A percentile compares a stretch with the other conserved stretches of the same genome.
Conservation (phyloP, 2,113 vertebrate genomes). For the Pseudorasbora parva region DNA sequence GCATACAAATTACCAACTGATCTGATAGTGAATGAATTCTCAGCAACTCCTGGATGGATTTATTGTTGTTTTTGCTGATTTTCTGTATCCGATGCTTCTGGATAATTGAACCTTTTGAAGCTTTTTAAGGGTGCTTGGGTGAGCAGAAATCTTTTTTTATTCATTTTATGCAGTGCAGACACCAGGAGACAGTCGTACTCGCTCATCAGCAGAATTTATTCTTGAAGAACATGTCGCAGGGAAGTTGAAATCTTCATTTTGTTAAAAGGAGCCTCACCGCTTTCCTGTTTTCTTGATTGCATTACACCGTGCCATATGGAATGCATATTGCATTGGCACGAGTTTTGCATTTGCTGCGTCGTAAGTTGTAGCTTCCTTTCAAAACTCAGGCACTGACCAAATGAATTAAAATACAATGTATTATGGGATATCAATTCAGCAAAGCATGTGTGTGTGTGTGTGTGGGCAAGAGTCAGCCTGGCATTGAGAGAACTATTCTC, state of each 20-base stretch:
- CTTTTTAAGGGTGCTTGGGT: slow-evolving; percentile 30
- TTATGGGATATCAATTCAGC: not conserved
- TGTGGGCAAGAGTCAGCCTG: slow-evolving; percentile 27
- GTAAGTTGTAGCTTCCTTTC: slow-evolving; percentile 1
- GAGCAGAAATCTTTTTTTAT: slow-evolving; percentile 38
- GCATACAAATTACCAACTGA: not conserved
- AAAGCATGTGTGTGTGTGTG: slow-evolving; percentile 33
- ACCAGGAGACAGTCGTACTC: slow-evolving; percentile 34
- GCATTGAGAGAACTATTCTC: slow-evolving; percentile 49
- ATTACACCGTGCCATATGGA: slow-evolving; percentile 42
- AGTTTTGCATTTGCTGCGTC: slow-evolving; percentile 8
- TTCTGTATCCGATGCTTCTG: not conserved
- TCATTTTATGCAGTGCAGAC: slow-evolving; percentile 37
- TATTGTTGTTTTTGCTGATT: slow-evolving; percentile 45
- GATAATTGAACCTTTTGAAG: slow-evolving; percentile 33
- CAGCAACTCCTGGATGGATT: not conserved
- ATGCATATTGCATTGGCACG: slow-evolving; percentile 27
- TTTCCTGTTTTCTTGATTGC: not conserved
- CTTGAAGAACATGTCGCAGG: slow-evolving; percentile 50
- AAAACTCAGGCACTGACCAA: slow-evolving; percentile 5
- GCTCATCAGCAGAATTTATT: slow-evolving; percentile 31
- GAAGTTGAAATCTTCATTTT: slow-evolving; percentile 46
- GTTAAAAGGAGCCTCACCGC: not conserved
- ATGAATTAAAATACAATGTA: not conserved
- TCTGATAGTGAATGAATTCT: not conserved